Evolutionary conservation across 2,113 vertebrate genomes (phyloP).

Genomic region (Pollimyrus isidori): DNA sequence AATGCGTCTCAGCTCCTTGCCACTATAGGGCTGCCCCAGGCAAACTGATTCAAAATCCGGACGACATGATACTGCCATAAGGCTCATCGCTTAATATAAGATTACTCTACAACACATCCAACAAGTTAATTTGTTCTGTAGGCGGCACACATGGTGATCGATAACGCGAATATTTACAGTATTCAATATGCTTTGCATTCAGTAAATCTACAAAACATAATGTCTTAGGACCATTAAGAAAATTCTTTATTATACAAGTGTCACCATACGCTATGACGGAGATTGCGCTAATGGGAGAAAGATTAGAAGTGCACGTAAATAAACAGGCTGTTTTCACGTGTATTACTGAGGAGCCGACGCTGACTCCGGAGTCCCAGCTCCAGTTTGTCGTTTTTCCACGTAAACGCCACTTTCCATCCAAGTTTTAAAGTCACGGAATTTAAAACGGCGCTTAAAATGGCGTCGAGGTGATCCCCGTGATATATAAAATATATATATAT

Average conservation of each 20-base stretch:
- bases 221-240: not conserved
- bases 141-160: not conserved
- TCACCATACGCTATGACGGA: not conserved
- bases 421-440: not conserved
- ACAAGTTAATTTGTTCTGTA: not conserved
- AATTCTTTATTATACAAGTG: not conserved
- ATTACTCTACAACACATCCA: not conserved
- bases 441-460: not conserved
- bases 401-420: not conserved
- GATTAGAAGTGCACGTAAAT: not conserved
- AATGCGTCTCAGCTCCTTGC: not conserved
- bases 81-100: not conserved
- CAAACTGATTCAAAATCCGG: not conserved
- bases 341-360: not conserved
- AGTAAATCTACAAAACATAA: not conserved
- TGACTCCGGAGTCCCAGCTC: not conserved
- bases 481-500: not conserved
- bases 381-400: not conserved
- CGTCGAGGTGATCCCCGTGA: not conserved
- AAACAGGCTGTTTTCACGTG: not conserved
- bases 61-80: not conserved
- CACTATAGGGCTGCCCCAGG: not conserved
- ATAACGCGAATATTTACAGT: not conserved
- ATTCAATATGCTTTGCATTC: not conserved
- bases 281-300: not conserved